Evolutionary conservation across 2,888 invertebrate genomes (phyloP).

Genomic region (Drosophila vallismaia): DNA sequence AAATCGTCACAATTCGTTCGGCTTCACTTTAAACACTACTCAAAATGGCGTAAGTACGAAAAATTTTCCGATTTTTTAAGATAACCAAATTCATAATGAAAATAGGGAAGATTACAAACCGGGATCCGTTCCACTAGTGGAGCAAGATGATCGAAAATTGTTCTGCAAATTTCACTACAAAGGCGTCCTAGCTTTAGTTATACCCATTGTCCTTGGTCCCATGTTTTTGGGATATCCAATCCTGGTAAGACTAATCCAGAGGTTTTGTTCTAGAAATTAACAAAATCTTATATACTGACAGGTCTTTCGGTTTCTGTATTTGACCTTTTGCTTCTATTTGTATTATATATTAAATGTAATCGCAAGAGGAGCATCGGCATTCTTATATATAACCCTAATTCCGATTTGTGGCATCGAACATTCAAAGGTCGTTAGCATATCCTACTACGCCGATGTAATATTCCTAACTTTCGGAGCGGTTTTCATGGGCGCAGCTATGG

Average conservation of each 20-base stretch:
- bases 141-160: constrained; percentile 46
- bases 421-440: constrained; percentile 21
- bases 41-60: constrained; percentile 23
- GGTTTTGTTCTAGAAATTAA: not conserved
- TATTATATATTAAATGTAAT: constrained; percentile 61
- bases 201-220: constrained; percentile 49
- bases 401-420: constrained; percentile 47
- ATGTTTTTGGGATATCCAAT: constrained; percentile 34
- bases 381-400: constrained; percentile 48
- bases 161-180: constrained; percentile 65
- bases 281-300: constrained; percentile 1
- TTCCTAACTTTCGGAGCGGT: constrained; percentile 34
- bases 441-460: constrained; percentile 51
- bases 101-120: constrained; percentile 52
- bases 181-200: constrained; percentile 46
- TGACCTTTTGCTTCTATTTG: constrained; percentile 27
- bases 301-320: constrained; percentile 51
- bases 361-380: constrained; percentile 51
- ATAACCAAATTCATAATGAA: not conserved
- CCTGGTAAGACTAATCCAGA: constrained; percentile 30
- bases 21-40: not conserved
- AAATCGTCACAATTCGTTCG: not conserved
- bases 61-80: not conserved
- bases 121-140: constrained; percentile 44
- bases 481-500: constrained; percentile 57